Evolutionary conservation across 2,888 invertebrate genomes (phyloP).

Genomic region (Galerucella calmariensis): DNA sequence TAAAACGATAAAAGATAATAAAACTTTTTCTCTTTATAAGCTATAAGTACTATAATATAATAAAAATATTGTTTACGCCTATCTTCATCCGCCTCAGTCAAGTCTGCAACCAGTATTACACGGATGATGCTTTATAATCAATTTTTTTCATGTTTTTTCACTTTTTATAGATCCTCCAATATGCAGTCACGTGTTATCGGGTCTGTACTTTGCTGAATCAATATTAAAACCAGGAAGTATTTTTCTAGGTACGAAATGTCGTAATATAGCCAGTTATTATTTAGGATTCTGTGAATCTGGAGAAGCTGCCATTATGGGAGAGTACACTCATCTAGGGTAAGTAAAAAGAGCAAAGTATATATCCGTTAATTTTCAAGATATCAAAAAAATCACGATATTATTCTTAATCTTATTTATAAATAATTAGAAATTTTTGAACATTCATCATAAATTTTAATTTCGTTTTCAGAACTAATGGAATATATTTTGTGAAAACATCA

Average conservation of each 20-base stretch:
- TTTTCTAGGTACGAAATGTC: constrained; percentile 73
- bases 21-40: too few species aligned
- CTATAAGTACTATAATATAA: too few species aligned
- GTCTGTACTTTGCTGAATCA: constrained; percentile 73
- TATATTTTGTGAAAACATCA: constrained; percentile 57
- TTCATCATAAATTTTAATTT: background rate
- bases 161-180: constrained; percentile 65
- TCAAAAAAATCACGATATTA: too few species aligned
- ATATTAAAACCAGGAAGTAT: constrained; percentile 66
- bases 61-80: too few species aligned
- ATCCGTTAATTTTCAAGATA: too few species aligned
- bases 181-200: constrained; percentile 73
- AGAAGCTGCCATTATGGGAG: constrained; percentile 59
- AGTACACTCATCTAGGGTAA: constrained; percentile 55
- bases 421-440: background rate
- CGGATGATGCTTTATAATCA: background rate
- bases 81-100: too few species aligned
- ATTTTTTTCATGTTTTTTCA: constrained; percentile 23
- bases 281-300: constrained; percentile 66
- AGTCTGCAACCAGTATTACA: too few species aligned
- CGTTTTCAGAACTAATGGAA: constrained; percentile 57
- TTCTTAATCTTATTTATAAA: too few species aligned
- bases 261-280: constrained; percentile 67
- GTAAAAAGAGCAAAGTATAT: constrained; percentile 25
- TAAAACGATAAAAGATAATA: too few species aligned